Evolutionary conservation across 2,113 vertebrate species (phyloP).

Genomic region (Hipposideros armiger): DNA sequence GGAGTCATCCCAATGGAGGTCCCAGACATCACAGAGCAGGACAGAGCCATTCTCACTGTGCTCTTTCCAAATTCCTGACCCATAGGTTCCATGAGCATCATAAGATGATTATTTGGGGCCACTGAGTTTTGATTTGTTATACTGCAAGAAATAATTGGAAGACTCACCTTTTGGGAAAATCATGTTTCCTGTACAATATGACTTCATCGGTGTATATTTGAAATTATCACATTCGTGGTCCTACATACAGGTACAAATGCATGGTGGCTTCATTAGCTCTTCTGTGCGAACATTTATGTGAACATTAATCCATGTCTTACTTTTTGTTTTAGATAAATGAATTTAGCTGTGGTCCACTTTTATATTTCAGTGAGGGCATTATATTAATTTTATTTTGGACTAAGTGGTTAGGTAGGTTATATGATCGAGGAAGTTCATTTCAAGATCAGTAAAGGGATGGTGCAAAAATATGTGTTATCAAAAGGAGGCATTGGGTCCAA

Average conservation of each 20-base stretch:
- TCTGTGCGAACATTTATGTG: neutral
- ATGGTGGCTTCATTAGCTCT: neutral
- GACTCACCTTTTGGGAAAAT: neutral
- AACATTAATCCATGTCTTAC: neutral
- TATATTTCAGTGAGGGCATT: neutral
- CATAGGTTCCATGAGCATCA: neutral
- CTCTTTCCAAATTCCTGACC: neutral
- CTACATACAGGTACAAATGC: neutral
- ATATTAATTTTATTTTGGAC: conserved; percentile 9
- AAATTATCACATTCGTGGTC: neutral
- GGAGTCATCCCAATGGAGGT: neutral
- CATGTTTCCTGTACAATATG: neutral
- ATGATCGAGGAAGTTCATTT: neutral
- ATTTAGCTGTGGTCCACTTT: neutral
- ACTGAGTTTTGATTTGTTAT: neutral
- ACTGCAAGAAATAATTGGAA: neutral
- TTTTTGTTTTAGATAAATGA: neutral
- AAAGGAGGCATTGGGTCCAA: neutral
- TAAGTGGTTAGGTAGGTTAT: neutral
- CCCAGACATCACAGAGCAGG: neutral
- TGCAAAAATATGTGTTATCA: neutral
- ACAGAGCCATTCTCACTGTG: neutral
- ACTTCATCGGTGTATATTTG: neutral
- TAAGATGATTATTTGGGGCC: neutral
- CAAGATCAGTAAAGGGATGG: neutral